Evolutionary conservation across 1,140 invertebrate species (phyloP), one percentile per base, ranked within the genome.

Genomic region (Apis florea): DNA sequence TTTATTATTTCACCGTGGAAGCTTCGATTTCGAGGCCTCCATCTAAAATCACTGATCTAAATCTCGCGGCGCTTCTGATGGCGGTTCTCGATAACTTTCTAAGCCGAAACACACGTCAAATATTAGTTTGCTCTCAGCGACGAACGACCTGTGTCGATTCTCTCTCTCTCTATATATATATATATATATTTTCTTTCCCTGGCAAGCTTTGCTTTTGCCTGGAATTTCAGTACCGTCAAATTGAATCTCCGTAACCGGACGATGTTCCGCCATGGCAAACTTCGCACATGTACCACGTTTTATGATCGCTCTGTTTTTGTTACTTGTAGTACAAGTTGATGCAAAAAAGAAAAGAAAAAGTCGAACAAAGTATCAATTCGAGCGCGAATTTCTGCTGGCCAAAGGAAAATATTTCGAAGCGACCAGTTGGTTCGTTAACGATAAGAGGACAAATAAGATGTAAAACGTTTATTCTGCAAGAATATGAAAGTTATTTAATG

Each of bases 371-470:
- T 47, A 51, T 53, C 47, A 53, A 64, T 64, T 75, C 24, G 73
- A 75, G 49, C 73, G 59, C n/a, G 59, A 64, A 63, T 75, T 64
- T 63, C 73, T 24, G 15, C 0, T 8, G 26, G 2, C 11, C 12
- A 73, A 19, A 15, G 21, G 53, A n/a, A 40, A n/a, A n/a, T 68
- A 8, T n/a, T 68, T 56, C n/a, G 51, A 58, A 17, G 53, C 15
- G 40, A n/a, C 17, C 51, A 56, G 75, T 78, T 58, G 75, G 64
- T 68, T 78, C 75, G 51, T 78, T 78, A 78, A 69, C 53, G 40
- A 24, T 58, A 78, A 69, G 31, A 40, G 31, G 31, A 58, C 40
- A 69, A 58, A 11, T 12, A 24, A 24, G 31, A 68, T 8, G 40
- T 8, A 15, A 69, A 78, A 49, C n/a, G 75, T 17, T 15, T 6